phyloP scores from a whole-genome alignment of 2,888 invertebrate genomes.

The Eulithis testata region DNA sequence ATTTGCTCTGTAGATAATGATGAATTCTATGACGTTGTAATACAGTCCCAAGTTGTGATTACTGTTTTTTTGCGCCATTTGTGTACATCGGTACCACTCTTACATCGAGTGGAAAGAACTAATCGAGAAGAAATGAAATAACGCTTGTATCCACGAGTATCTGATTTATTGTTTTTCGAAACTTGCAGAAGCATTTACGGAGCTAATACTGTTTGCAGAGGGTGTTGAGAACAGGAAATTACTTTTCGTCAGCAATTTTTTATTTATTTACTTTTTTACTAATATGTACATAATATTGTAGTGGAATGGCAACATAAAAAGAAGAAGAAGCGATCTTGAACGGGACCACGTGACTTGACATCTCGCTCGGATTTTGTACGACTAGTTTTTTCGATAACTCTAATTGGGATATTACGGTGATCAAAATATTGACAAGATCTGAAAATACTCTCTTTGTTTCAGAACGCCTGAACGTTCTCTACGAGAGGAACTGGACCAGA shows the following conservation, averaged over 20 bases:
- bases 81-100: conserved; percentile 10
- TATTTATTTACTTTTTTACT: too few species aligned
- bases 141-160: conserved; percentile 21
- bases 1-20: too few species aligned
- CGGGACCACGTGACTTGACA: too few species aligned
- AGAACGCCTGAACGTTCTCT: conserved; percentile 92
- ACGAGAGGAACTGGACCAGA: conserved; percentile 93
- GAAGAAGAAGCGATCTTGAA: too few species aligned
- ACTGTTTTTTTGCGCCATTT: conserved; percentile 4
- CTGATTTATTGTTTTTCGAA: conserved; percentile 25
- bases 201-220: not conserved
- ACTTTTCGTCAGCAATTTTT: too few species aligned
- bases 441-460: conserved; percentile 58
- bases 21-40: not conserved
- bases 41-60: not conserved
- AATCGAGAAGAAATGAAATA: conserved; percentile 35
- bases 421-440: too few species aligned
- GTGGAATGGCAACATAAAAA: too few species aligned
- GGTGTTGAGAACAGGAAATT: too few species aligned
- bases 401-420: too few species aligned
- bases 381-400: too few species aligned
- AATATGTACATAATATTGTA: too few species aligned
- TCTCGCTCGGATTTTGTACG: too few species aligned
- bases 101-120: conserved; percentile 25
- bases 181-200: conserved; percentile 4